Percentiles rank a stretch among this genome's conserved stretches.
Conservation (phyloP, 2,113 vertebrate genomes). For the Microcebus ravelobensis region DNA sequence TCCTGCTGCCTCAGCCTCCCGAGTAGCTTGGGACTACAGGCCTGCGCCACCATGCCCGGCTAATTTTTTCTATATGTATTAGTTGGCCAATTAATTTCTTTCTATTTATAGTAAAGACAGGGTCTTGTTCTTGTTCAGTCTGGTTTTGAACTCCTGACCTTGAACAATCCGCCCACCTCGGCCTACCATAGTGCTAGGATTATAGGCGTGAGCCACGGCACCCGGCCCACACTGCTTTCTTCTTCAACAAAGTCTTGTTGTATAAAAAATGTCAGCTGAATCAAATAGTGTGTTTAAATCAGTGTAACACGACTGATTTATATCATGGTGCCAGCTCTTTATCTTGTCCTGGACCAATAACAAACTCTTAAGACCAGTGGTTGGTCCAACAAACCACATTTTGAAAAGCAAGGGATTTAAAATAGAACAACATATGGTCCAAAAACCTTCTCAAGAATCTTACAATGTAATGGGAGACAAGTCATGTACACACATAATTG, state of each 20-base stretch:
- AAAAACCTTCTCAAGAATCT: constrained; percentile 11
- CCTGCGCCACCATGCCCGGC: no score
- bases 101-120: no score
- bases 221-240: neutral
- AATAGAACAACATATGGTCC: neutral
- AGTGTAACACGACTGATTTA: neutral
- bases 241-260: constrained; percentile 5
- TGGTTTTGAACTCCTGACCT: no score
- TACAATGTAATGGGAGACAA: neutral
- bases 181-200: no score
- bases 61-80: no score
- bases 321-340: neutral
- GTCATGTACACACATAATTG: neutral
- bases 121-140: no score
- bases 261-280: constrained; percentile 2
- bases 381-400: neutral
- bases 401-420: neutral
- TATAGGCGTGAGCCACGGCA: no score
- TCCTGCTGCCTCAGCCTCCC: no score
- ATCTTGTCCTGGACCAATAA: neutral
- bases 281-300: neutral
- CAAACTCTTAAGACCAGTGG: neutral
- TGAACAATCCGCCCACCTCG: no score
- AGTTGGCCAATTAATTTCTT: no score
- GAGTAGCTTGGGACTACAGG: no score